Evolutionary conservation across 2,797 vertebrate genomes (phyloP), one percentile per base, ranked within the genome.

Genomic region (Pagetopsis macropterus): DNA sequence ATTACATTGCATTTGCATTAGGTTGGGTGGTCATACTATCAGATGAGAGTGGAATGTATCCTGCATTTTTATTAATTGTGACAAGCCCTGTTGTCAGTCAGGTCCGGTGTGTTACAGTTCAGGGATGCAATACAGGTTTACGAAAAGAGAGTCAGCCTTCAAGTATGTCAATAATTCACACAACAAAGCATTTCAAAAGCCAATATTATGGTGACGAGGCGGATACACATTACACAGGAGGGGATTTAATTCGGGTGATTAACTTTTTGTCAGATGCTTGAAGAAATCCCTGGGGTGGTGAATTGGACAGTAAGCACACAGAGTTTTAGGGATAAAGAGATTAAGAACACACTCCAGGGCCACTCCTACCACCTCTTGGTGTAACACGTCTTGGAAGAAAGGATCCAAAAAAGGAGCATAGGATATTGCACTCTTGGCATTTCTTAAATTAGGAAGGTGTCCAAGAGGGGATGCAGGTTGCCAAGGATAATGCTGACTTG

Each of bases 321-420:
- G 81, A 82, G 75, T 85, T 86, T 84, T 51, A 64, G 72, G 86
- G 88, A 90, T 93, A 87, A 93, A 87, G 75, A 84, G 91, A 93
- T 94, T 92, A 92, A 78, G 84, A 70, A 60, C 78, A 84, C 78
- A 63, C 75, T 84, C 72, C 8, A 37, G 17, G 80, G 78, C 69
- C 76, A 83, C 82, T 89, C 84, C 85, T 79, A 69, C 74, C 72
- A 70, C 78, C 88, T 84, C 77, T 44, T 84, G 82, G 80, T 87
- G 79, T 78, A 82, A 88, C 85, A 70, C 63, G 72, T 60, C 64
- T 81, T 50, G 17, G 12, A 61, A 60, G 80, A 65, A 65, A 49
- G 58, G 52, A 71, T 65, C 60, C 58, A 59, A 40, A 71, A 27
- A 63, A 37, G 46, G 15, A 48, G 37, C 49, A 49, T 44, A 2